phyloP scores from a whole-genome alignment of 2,797 vertebrate species.

The Molossus alvarezi region DNA sequence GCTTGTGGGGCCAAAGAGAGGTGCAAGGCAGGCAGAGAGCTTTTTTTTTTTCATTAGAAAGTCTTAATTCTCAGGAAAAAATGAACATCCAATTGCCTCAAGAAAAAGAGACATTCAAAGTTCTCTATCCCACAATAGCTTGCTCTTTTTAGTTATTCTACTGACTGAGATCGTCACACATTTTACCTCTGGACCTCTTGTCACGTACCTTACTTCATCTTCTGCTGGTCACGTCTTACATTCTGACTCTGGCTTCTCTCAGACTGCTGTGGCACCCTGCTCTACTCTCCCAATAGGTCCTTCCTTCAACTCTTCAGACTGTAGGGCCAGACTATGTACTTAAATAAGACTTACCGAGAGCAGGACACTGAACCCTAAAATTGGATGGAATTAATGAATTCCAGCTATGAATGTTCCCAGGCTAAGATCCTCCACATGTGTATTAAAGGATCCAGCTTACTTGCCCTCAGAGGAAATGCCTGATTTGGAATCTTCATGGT shows the following conservation, averaged over 20 bases:
- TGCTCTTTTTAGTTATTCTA: neutral
- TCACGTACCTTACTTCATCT: neutral
- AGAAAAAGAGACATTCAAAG: neutral
- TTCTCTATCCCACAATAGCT: neutral
- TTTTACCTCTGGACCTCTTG: neutral
- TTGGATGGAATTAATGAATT: no score
- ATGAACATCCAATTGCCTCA: neutral
- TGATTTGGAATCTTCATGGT: neutral
- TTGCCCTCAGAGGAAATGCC: neutral
- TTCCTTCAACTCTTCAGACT: neutral
- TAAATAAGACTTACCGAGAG: neutral
- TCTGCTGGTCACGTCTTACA: neutral
- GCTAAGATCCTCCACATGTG: neutral
- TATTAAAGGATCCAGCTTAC: neutral
- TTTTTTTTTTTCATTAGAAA: neutral
- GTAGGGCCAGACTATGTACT: neutral
- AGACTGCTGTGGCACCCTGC: neutral
- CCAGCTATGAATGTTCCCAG: neutral
- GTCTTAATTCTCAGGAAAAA: constrained; percentile 4
- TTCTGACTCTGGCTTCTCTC: neutral
- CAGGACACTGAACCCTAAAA: neutral
- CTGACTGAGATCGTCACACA: neutral
- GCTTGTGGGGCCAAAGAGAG: neutral
- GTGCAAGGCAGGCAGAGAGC: neutral
- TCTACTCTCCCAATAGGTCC: neutral